Percentiles rank a stretch among this genome's conserved stretches.
phyloP scores from a whole-genome alignment of 2,888 invertebrate genomes.

The Cylloceria caligata region DNA sequence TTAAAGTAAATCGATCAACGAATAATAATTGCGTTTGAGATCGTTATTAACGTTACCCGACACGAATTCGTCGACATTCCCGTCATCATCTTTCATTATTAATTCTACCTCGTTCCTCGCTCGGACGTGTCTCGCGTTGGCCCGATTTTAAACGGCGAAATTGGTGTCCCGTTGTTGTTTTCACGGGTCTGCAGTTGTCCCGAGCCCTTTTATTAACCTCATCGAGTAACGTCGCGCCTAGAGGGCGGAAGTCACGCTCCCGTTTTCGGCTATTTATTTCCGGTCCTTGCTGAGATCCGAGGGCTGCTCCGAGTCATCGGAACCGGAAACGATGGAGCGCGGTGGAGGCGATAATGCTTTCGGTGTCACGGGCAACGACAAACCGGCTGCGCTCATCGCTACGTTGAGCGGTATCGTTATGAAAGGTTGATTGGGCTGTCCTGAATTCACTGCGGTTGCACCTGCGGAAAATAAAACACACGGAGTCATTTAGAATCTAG shows the following conservation, averaged over 20 bases:
- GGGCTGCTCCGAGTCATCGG: conserved; percentile 78
- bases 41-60: conserved; percentile 57
- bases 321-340: conserved; percentile 74
- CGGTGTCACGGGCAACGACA: conserved; percentile 80
- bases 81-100: conserved; percentile 9
- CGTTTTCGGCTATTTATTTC: conserved; percentile 69
- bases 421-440: conserved; percentile 86
- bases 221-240: conserved; percentile 29
- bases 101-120: conserved; percentile 45
- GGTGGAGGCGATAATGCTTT: conserved; percentile 79
- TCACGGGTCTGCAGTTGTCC: conserved; percentile 39
- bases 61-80: conserved; percentile 41
- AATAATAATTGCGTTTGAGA: conserved; percentile 41
- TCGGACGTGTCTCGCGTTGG: conserved; percentile 58
- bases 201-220: conserved; percentile 53
- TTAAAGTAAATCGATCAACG: conserved; percentile 52
- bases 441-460: conserved; percentile 77
- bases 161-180: conserved; percentile 4
- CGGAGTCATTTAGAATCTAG: background rate
- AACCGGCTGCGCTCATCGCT: conserved; percentile 87
- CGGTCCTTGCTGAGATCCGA: conserved; percentile 82
- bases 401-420: conserved; percentile 90
- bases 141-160: conserved; percentile 58
- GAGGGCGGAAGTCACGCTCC: conserved; percentile 62
- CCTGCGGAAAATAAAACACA: conserved; percentile 68